A percentile compares a stretch with the other conserved stretches of the same genome.
Evolutionary conservation across 2,888 invertebrate genomes (phyloP).

Genomic region (Meiosimyza platycephala): DNA sequence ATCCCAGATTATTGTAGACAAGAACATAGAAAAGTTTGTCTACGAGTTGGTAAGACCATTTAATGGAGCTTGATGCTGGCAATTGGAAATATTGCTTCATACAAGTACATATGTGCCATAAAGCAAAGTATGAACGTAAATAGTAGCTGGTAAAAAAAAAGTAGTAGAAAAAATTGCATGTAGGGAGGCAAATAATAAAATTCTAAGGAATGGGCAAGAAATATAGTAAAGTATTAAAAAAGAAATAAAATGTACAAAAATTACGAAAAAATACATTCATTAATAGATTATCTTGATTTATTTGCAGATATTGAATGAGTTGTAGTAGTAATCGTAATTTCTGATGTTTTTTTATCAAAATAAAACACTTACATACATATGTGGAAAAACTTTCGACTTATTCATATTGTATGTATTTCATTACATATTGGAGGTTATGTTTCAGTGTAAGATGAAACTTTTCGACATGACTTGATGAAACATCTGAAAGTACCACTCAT

Average conservation of each 20-base stretch:
- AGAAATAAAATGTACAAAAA: neutral
- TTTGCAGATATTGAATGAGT: neutral
- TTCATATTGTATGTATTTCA: no score
- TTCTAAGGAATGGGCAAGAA: neutral
- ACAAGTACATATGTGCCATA: neutral
- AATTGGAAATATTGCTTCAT: constrained; percentile 20
- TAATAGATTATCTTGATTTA: constrained; percentile 22
- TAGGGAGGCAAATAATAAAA: no score
- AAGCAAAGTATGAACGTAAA: neutral
- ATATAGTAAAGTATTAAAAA: neutral
- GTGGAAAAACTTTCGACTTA: no score
- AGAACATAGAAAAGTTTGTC: neutral
- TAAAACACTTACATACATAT: no score
- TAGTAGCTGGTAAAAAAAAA: neutral
- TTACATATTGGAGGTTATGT: no score
- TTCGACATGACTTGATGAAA: no score
- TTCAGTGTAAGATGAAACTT: no score
- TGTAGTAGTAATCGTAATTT: no score
- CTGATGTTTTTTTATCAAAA: no score
- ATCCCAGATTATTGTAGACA: constrained; percentile 20
- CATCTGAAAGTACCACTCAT: no score
- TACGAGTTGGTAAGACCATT: constrained; percentile 4
- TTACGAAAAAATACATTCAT: constrained; percentile 8
- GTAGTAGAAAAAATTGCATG: neutral
- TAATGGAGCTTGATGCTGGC: constrained; percentile 22